Base-by-base conservation (phyloP, 2,888 invertebrate species). In the Eristalis arbustorum region DNA sequence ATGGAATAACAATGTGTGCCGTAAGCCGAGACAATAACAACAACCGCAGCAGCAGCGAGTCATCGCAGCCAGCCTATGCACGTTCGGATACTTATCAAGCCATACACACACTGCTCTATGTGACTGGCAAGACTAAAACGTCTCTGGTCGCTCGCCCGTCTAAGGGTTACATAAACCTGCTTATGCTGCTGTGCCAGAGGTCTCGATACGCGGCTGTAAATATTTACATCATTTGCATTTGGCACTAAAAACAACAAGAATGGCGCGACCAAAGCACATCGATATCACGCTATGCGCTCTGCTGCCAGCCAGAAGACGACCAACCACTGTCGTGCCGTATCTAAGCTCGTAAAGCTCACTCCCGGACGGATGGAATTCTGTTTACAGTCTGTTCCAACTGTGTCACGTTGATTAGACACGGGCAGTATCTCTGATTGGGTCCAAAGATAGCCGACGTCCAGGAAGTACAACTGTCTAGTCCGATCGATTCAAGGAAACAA, bases 201-300 rank as follows among this genome's bases (percentile, higher is more conserved):
- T 34, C 56, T 64, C 31, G 34, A 40, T 56, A 71, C 34, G 67
- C 11, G 42, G 72, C 62, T 76, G 76, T 84, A 84, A 84, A 80
- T 84, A 76, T 84, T 84, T 84, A 72, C 80, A 23, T 80, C 62
- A 67, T 84, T 84, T 57, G 62, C 57, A 76, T 75, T 71, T 18
- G 42, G 28, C 69, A 42, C 37, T 57, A 25, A 57, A 28, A 72
- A 63, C 59, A n/a, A 25, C 68, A 61, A 64, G 68, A 66, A 72
- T 77, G 72, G 49, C 68, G 81, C 81, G 76, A 78, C 76, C 80
- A 84, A 72, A 76, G 76, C 72, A 10, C 31, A 8, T 10, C 31
- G 31, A 31, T 31, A 31, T 31, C 31, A 8, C 6, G 80, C 84
- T 79, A 80, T 84, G 72, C 62, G 0, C 71, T 72, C 18, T 18